These are phyloP conservation scores for Murina feae DNA, from an alignment of 2,113 vertebrate species.

Conservation along the genomic window DNA sequence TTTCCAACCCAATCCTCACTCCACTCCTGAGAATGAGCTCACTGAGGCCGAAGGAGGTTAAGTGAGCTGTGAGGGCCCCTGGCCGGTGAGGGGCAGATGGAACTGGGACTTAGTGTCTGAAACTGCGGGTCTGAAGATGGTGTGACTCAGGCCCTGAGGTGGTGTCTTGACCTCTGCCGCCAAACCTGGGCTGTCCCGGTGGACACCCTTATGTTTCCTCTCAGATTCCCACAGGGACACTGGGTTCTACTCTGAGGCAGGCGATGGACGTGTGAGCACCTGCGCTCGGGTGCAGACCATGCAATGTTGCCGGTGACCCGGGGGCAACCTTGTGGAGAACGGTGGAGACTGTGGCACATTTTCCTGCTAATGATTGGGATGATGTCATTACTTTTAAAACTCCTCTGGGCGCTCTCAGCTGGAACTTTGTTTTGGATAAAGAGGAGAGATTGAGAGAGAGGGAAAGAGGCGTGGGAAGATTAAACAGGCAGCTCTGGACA, in stretches of 20 bases:
- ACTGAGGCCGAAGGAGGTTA: background rate
- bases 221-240: background rate
- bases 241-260: background rate
- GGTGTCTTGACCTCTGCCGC: background rate
- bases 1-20: background rate
- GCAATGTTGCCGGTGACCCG: background rate
- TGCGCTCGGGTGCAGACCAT: background rate
- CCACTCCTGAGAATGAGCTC: background rate
- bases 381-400: constrained; percentile 4
- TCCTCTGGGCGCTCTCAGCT: background rate
- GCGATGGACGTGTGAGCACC: background rate
- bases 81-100: background rate
- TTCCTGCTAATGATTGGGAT: constrained; percentile 4
- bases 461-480: background rate
- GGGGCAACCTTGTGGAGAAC: background rate
- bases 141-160: background rate
- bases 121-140: background rate
- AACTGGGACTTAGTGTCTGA: background rate
- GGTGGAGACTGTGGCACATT: background rate
- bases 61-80: background rate
- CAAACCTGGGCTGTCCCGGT: background rate
- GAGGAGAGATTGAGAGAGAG: background rate
- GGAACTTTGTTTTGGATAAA: background rate
- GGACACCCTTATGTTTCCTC: background rate
- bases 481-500: background rate